Conservation (phyloP, 2,888 invertebrate genomes). For the Sesia apiformis region DNA sequence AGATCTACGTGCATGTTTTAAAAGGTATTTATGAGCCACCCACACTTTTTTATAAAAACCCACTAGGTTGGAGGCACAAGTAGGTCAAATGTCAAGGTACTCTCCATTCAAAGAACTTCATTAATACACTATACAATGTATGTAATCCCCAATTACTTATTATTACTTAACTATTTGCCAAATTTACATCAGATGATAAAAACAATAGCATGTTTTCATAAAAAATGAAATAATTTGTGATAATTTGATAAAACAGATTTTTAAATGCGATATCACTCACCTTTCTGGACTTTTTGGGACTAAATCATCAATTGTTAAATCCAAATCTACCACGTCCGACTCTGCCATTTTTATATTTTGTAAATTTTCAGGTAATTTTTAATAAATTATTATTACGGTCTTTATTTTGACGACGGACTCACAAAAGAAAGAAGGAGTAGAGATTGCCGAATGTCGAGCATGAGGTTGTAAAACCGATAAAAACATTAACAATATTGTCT, state of each 20-base stretch:
- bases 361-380: conserved; percentile 17
- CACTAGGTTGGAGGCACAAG: conserved; percentile 11
- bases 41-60: conserved; percentile 9
- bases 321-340: conserved; percentile 56
- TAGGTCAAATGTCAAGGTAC: conserved; percentile 57
- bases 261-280: conserved; percentile 21
- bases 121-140: neutral
- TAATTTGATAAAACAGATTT: too few relatives aligned
- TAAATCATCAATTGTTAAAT: conserved; percentile 64
- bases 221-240: neutral
- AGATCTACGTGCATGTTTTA: too few relatives aligned
- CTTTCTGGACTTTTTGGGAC: conserved; percentile 69
- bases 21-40: conserved; percentile 1
- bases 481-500: too few relatives aligned
- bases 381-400: conserved; percentile 21
- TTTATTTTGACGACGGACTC: conserved; percentile 51
- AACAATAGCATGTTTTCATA: neutral
- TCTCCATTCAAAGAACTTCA: neutral
- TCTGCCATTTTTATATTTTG: conserved; percentile 51
- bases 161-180: conserved; percentile 1
- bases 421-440: conserved; percentile 31
- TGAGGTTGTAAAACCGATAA: too few relatives aligned
- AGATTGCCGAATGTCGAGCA: neutral
- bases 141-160: conserved; percentile 5
- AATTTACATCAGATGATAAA: neutral